Conservation (phyloP, 1,140 invertebrate species). For the Trachymyrmex cornetzi region DNA sequence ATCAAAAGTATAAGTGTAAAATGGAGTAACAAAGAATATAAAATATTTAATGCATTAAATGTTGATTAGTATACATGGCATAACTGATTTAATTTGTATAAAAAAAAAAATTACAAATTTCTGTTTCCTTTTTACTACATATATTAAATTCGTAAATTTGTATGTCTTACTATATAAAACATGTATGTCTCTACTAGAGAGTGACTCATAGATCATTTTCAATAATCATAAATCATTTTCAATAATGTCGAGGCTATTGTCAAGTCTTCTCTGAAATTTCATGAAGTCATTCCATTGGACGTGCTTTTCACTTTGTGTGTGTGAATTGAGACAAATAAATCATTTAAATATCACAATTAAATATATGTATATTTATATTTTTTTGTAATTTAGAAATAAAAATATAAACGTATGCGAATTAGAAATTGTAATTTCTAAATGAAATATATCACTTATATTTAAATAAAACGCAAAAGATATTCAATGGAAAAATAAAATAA, state of each 20-base stretch:
- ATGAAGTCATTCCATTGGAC: neutral
- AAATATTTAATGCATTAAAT: neutral
- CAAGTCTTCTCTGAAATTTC: neutral
- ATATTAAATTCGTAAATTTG: neutral
- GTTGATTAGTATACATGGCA: neutral
- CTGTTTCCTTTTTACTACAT: neutral
- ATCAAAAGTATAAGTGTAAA: neutral
- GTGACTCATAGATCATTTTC: neutral
- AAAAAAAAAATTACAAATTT: neutral
- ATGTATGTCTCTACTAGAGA: neutral
- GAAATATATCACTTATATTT: neutral
- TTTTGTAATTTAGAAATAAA: neutral
- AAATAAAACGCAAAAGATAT: neutral
- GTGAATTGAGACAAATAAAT: neutral
- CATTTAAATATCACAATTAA: neutral
- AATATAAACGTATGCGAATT: neutral
- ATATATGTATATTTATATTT: neutral
- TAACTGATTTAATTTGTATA: neutral
- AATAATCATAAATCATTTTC: neutral
- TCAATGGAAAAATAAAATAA: neutral
- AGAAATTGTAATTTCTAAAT: too few relatives aligned
- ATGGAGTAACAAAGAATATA: neutral
- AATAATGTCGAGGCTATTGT: neutral
- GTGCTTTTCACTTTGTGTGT: conserved; percentile 17
- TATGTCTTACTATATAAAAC: neutral